These are phyloP conservation scores for Rhimphoctona megacephalus DNA, from an alignment of 2,888 invertebrate species.

Conservation along the genomic window DNA sequence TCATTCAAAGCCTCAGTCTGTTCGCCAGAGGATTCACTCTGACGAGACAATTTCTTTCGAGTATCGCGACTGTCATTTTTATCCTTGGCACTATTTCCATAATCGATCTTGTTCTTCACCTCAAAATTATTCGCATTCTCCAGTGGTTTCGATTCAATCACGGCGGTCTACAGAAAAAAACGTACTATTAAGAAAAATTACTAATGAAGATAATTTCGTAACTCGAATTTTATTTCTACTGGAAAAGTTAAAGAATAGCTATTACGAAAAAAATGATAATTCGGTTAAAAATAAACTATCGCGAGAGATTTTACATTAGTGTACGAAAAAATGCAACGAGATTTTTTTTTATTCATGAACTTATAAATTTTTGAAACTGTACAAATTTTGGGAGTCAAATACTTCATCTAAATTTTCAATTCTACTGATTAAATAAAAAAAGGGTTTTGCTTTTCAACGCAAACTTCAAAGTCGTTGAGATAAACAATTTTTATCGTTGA, in stretches of 20 bases:
- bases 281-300: no score
- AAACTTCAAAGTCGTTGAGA: no score
- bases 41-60: slow-evolving; percentile 3
- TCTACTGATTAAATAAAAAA: no score
- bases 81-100: slow-evolving; percentile 33
- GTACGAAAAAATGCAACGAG: no score
- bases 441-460: no score
- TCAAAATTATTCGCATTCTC: slow-evolving; percentile 56
- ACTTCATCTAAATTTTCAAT: no score
- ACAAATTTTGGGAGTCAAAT: no score
- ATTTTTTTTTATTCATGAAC: no score
- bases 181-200: background rate
- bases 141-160: slow-evolving; percentile 71
- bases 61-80: slow-evolving; percentile 2
- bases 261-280: no score
- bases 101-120: slow-evolving; percentile 70
- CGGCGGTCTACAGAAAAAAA: slow-evolving; percentile 22
- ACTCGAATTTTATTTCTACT: background rate
- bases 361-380: no score
- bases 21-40: slow-evolving; percentile 17
- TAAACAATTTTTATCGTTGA: no score
- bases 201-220: background rate
- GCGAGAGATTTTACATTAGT: no score
- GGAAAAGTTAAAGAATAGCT: background rate
- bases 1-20: slow-evolving; percentile 1